Conservation (phyloP, 2,113 vertebrate genomes). For the Oncorhynchus keta region DNA sequence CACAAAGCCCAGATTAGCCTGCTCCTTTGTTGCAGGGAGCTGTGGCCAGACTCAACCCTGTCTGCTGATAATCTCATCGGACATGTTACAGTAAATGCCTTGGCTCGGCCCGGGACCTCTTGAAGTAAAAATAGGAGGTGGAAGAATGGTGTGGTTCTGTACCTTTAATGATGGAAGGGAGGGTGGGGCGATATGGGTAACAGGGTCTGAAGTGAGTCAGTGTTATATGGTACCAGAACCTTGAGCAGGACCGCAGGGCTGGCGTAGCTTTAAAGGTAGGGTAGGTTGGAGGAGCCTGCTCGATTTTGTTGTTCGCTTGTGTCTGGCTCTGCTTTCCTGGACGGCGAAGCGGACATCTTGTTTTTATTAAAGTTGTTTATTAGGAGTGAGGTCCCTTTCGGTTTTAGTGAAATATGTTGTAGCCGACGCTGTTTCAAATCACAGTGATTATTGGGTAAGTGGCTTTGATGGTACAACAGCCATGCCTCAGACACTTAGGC, state of each 20-base stretch:
- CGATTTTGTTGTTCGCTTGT: constrained; percentile 35
- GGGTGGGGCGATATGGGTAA: neutral
- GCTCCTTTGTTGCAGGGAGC: constrained; percentile 26
- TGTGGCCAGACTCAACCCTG: constrained; percentile 26
- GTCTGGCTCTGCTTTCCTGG: constrained; percentile 46
- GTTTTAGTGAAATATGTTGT: constrained; percentile 32
- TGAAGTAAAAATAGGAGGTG: constrained; percentile 30
- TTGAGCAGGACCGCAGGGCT: constrained; percentile 31
- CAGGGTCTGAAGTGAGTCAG: constrained; percentile 15
- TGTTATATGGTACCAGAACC: constrained; percentile 35
- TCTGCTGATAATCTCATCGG: constrained; percentile 36
- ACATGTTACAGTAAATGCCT: constrained; percentile 24
- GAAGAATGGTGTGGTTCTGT: constrained; percentile 20
- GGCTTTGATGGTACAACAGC: constrained; percentile 25
- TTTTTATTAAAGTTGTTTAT: constrained; percentile 63
- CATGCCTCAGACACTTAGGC: neutral
- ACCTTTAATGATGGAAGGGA: neutral
- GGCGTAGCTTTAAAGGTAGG: constrained; percentile 18
- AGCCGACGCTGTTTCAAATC: constrained; percentile 49
- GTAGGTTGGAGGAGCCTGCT: constrained; percentile 1
- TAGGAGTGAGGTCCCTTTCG: constrained; percentile 39
- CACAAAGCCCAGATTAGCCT: constrained; percentile 9
- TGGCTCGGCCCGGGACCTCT: constrained; percentile 21
- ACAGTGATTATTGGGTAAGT: constrained; percentile 46
- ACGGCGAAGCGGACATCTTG: constrained; percentile 38